A percentile compares a stretch with the other conserved stretches of the same genome.
phyloP scores from a whole-genome alignment of 1,140 invertebrate genomes.

The Musca vetustissima region DNA sequence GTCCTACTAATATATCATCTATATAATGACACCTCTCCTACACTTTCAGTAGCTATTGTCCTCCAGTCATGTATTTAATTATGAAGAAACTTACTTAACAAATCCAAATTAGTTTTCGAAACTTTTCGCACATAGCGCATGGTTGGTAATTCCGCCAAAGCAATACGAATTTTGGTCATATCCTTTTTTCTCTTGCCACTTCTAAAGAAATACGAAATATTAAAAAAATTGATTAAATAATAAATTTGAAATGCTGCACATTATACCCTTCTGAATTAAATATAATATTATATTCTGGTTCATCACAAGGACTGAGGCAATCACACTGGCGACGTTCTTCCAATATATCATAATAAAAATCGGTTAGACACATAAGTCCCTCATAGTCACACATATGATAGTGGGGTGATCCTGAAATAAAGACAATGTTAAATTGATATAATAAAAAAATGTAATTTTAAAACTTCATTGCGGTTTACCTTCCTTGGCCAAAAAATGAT shows the following conservation, averaged over 20 bases:
- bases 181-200: constrained; percentile 26
- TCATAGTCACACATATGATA: constrained; percentile 47
- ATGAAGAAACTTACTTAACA: constrained; percentile 62
- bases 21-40: too few relatives aligned
- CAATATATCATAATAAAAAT: constrained; percentile 57
- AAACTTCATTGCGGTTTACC: neutral
- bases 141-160: constrained; percentile 62
- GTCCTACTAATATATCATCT: too few relatives aligned
- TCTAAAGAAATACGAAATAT: neutral
- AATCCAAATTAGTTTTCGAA: constrained; percentile 63
- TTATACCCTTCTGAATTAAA: constrained; percentile 56
- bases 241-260: neutral
- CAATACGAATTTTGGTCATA: constrained; percentile 57
- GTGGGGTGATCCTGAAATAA: neutral
- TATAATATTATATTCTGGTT: constrained; percentile 67
- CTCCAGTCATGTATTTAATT: too few relatives aligned
- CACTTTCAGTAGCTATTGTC: too few relatives aligned
- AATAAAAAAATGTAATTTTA: too few relatives aligned
- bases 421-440: too few relatives aligned
- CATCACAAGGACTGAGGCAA: constrained; percentile 66
- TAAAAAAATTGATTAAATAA: neutral
- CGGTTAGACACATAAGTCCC: constrained; percentile 65
- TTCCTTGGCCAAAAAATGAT: constrained; percentile 62
- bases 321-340: constrained; percentile 64
- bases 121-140: constrained; percentile 65